A percentile compares a stretch with the other conserved stretches of the same genome.
Conservation (phyloP, 2,113 vertebrate species). For the Ascaphus truei region DNA sequence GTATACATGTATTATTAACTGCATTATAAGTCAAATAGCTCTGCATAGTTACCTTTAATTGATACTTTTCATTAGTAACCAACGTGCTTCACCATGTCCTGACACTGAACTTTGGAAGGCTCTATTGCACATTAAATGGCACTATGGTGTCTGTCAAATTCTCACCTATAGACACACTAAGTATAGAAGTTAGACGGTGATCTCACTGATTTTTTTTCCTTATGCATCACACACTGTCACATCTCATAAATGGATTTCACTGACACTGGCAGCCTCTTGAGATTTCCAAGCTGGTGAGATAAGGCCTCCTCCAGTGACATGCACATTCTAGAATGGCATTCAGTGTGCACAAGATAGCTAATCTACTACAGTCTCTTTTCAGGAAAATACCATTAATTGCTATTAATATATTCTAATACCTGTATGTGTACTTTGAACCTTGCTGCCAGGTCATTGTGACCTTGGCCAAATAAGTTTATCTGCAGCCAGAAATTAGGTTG, state of each 20-base stretch:
- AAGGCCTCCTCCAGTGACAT: conserved; percentile 10
- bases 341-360: not conserved
- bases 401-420: not conserved
- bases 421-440: not conserved
- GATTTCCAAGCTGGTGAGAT: conserved; percentile 19
- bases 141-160: not conserved
- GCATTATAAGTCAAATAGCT: too few species aligned
- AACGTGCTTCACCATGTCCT: not conserved
- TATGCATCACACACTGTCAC: conserved; percentile 16
- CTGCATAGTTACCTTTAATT: too few species aligned
- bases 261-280: conserved; percentile 22
- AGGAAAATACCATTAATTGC: not conserved
- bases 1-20: too few species aligned
- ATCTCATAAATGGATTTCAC: conserved; percentile 32
- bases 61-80: too few species aligned
- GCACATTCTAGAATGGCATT: not conserved
- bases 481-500: too few species aligned
- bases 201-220: conserved; percentile 8
- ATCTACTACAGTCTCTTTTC: conserved; percentile 1
- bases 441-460: not conserved
- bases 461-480: too few species aligned
- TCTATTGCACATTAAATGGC: not conserved
- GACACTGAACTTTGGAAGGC: not conserved
- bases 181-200: not conserved
- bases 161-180: not conserved